phyloP scores from a whole-genome alignment of 2,888 invertebrate genomes.

The Xylota sylvarum region DNA sequence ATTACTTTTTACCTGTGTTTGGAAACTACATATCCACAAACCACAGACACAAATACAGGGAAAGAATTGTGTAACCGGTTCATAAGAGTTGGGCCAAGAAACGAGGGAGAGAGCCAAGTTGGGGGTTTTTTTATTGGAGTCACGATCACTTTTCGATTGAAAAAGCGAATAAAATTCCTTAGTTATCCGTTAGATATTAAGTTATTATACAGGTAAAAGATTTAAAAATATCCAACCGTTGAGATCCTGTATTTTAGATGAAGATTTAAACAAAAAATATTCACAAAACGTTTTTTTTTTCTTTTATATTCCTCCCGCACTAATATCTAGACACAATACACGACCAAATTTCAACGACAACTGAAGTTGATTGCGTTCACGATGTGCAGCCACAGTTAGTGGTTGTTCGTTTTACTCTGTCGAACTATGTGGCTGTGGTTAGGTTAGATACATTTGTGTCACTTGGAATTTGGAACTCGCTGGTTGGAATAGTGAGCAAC shows the following conservation, averaged over 20 bases:
- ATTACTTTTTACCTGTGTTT: slow-evolving; percentile 61
- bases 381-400: slow-evolving; percentile 65
- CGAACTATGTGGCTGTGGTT: slow-evolving; percentile 33
- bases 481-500: slow-evolving; percentile 51
- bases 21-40: slow-evolving; percentile 46
- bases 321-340: slow-evolving; percentile 46
- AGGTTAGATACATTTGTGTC: slow-evolving; percentile 58
- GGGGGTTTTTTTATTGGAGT: slow-evolving; percentile 43
- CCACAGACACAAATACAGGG: slow-evolving; percentile 47
- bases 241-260: neutral
- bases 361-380: slow-evolving; percentile 64
- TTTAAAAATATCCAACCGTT: slow-evolving; percentile 32
- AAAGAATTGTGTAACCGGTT: slow-evolving; percentile 73
- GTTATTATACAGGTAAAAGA: neutral
- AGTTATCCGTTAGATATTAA: neutral
- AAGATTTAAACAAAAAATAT: neutral
- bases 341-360: slow-evolving; percentile 71
- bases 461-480: slow-evolving; percentile 50
- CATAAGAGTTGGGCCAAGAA: slow-evolving; percentile 35
- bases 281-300: slow-evolving; percentile 10
- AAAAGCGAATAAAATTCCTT: neutral
- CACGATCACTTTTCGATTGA: slow-evolving; percentile 58
- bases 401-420: slow-evolving; percentile 71
- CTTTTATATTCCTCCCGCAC: slow-evolving; percentile 30
- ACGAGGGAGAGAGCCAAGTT: slow-evolving; percentile 58